A percentile compares a stretch with the other conserved stretches of the same genome.
These are phyloP conservation scores for Holacanthella duospinosa DNA, from an alignment of 2,888 invertebrate genomes.

Conservation along the genomic window DNA sequence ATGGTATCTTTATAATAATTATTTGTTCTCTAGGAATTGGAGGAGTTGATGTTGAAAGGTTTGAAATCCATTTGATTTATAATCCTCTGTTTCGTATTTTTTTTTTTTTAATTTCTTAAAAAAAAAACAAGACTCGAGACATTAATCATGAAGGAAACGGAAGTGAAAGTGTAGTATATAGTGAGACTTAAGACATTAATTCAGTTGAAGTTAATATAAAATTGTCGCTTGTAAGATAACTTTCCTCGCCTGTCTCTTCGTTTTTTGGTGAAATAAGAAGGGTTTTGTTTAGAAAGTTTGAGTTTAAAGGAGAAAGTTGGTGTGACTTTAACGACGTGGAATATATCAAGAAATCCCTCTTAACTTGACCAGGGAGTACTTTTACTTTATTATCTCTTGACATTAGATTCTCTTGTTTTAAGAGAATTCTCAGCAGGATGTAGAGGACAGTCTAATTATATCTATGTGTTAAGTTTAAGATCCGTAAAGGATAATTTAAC, in stretches of 20 bases:
- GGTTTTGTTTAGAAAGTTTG: neutral
- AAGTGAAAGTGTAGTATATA: no score
- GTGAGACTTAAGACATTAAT: neutral
- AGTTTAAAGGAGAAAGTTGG: constrained; percentile 13
- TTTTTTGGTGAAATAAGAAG: neutral
- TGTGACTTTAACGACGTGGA: constrained; percentile 34
- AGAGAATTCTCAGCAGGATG: neutral
- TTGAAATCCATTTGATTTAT: no score
- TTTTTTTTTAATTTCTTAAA: no score
- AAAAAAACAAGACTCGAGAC: no score
- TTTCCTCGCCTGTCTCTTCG: neutral
- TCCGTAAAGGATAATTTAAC: neutral
- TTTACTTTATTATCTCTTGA: neutral
- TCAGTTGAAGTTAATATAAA: neutral
- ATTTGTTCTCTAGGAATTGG: no score
- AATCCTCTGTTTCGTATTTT: no score
- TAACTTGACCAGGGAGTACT: neutral
- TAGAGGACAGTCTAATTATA: neutral
- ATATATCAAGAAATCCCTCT: constrained; percentile 24
- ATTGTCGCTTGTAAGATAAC: neutral
- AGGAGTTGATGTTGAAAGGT: no score
- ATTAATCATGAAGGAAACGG: no score
- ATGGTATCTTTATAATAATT: no score
- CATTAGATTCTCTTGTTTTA: neutral
- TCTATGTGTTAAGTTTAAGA: neutral